Base-by-base conservation (phyloP, 2,888 invertebrate species). In the Ectemnius continuus region DNA sequence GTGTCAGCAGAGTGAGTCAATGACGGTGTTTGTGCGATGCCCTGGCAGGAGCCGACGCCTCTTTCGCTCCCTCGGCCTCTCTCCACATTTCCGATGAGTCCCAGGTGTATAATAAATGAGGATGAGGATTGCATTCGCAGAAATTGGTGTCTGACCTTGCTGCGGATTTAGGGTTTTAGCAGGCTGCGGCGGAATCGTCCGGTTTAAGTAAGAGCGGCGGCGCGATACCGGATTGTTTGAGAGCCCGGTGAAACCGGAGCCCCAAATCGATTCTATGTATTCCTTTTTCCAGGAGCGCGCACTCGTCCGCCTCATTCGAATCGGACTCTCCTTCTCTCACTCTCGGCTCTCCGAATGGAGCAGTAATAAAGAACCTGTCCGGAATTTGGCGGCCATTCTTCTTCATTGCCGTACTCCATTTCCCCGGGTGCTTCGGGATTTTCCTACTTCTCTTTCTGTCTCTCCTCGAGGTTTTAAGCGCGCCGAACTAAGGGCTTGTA, bases 301-400 rank as follows among this genome's bases (percentile, higher is more conserved):
- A 36, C 8, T 11, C 36, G 36, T 11, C 58, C 62, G 56, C 47
- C 60, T 46, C 73, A 66, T 66, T 48, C 69, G 71, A 76, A 81
- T 75, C 70, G 59, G 64, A 6, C 36, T 36, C 36, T 36, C 36
- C 6, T 36, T 36, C 36, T 36, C 36, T 36, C 36, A 6, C 36
- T 36, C 36, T 36, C 36, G 36, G 47, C 78, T 72, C 69, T 68
- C 56, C 52, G 46, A 60, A 76, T 70, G 74, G 76, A 75, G 78
- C 80, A 79, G 82, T 84, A 83, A 83, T 83, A 84, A 83, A 83
- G 84, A 84, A 82, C 79, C 84, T 84, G 84, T 84, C 84, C 77
- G 52, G 80, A 84, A 83, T 83, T 83, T 74, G 79, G 84, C 69
- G 84, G 82, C 82, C 79, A 83, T 83, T 83, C 80, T 80, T 84